Evolutionary conservation across 1,140 invertebrate genomes (phyloP).

Genomic region (Caenorhabditis remanei): DNA sequence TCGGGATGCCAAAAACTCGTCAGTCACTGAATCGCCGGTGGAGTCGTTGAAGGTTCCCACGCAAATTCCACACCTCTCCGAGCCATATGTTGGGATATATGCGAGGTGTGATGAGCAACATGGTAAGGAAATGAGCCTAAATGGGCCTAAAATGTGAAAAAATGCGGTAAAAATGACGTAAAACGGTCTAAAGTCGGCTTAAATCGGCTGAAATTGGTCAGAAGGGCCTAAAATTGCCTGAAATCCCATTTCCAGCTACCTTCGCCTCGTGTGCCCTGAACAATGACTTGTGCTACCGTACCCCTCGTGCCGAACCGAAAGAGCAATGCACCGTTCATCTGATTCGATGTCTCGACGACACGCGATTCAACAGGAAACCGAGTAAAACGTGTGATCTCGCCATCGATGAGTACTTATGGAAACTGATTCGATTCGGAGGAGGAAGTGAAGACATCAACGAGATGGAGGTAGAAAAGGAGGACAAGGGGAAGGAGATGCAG

Average conservation of each 20-base stretch:
- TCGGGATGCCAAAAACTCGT: neutral
- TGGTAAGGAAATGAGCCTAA: neutral
- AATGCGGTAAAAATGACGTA: neutral
- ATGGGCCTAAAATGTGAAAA: neutral
- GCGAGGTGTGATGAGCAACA: neutral
- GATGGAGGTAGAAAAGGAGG: too few species aligned
- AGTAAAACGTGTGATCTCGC: neutral
- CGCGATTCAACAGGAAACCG: neutral
- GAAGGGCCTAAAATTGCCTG: too few species aligned
- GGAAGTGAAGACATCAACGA: neutral
- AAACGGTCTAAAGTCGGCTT: neutral
- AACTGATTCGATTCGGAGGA: neutral
- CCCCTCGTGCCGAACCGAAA: neutral
- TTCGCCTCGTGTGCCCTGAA: neutral
- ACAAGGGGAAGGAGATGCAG: too few species aligned
- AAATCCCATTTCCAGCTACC: neutral
- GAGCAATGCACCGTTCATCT: neutral
- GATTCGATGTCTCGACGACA: neutral
- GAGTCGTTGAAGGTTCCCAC: neutral
- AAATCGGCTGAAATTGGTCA: too few species aligned
- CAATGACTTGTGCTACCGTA: neutral
- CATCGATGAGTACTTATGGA: neutral
- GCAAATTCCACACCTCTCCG: neutral
- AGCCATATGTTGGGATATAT: neutral
- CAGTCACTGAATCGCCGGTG: neutral